Evolutionary conservation across 2,888 invertebrate species (phyloP), one percentile per base, ranked within the genome.

Genomic region (Orthosia gracilis): DNA sequence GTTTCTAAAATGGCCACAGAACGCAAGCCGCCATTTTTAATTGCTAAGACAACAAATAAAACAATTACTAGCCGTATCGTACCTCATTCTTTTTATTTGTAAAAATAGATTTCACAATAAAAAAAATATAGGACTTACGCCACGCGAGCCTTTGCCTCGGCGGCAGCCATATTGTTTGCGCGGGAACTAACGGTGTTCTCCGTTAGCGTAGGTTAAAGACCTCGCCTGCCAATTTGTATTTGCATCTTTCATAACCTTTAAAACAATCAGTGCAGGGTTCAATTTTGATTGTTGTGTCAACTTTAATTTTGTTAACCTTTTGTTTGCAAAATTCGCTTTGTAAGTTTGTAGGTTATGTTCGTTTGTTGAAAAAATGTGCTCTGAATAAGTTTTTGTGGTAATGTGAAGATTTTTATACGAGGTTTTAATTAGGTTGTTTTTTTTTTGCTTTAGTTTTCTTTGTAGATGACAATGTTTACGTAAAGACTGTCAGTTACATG

Each of bases 171-270:
- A 90, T 89, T 91, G 90, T 89, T 90, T 90, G 89, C 89, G 91
- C 90, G 89, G 85, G 87, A 90, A 89, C 76, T 92, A 93, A 93
- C 92, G 92, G 92, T 89, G 80, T 69, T 71, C 83, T 88, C 91
- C 91, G 90, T 90, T 89, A 89, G 80, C 82, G 80, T 85, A 80
- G 90, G 91, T 91, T 89, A 89, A 89, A 90, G 90, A 91, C 91
- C 92, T 85, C 78, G 75, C 49, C 78, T 57, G 82, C 77, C 81
- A 86, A 79, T 80, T 82, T 76, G 66, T 78, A 79, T 83, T 79
- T 80, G 55, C 66, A 74, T 73, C 73, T 72, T 66, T 62, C 71
- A 70, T 86, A 74, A 82, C 71, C 76, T 77, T 66, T 83, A 79
- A 75, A 31, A 18, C 63, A 45, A 70, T 76, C 49, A 12, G 0